Percentiles rank a stretch among this genome's conserved stretches.
Evolutionary conservation across 2,797 vertebrate species (phyloP).

Genomic region (Pampus argenteus): DNA sequence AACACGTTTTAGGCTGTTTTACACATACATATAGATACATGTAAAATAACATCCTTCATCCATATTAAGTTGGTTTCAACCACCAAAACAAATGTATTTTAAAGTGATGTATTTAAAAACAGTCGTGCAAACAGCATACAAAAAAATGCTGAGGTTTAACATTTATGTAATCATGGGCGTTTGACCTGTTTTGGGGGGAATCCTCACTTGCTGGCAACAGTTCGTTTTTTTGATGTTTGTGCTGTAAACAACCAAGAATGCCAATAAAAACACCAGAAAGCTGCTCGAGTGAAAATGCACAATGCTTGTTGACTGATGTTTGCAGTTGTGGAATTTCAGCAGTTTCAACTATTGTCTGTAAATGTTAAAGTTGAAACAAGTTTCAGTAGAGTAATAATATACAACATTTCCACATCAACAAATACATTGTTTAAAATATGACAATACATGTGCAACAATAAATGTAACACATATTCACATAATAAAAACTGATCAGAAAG

Average conservation of each 20-base stretch:
- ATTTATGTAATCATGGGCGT: conserved; percentile 17
- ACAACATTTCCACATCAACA: conserved; percentile 2
- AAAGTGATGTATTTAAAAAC: conserved; percentile 21
- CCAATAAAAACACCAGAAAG: conserved; percentile 18
- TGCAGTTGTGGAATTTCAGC: not conserved
- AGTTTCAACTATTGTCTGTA: not conserved
- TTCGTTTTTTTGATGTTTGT: conserved; percentile 25
- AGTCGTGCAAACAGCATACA: conserved; percentile 9
- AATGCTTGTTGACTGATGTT: conserved; percentile 14
- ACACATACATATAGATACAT: conserved; percentile 10
- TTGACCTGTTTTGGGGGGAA: conserved; percentile 25
- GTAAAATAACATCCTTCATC: conserved; percentile 10
- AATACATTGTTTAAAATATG: not conserved
- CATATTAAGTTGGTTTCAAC: conserved; percentile 26
- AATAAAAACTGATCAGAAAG: not conserved
- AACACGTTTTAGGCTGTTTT: not conserved
- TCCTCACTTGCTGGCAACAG: conserved; percentile 9
- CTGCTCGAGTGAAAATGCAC: not conserved
- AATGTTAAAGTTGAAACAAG: not conserved
- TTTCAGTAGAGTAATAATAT: not conserved
- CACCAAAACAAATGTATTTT: conserved; percentile 19
- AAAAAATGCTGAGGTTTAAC: conserved; percentile 47
- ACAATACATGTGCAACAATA: too few species aligned
- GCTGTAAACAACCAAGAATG: conserved; percentile 38
- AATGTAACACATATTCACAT: not conserved